Evolutionary conservation across 2,888 invertebrate species (phyloP).

Genomic region (Caenorhabditis sinica): DNA sequence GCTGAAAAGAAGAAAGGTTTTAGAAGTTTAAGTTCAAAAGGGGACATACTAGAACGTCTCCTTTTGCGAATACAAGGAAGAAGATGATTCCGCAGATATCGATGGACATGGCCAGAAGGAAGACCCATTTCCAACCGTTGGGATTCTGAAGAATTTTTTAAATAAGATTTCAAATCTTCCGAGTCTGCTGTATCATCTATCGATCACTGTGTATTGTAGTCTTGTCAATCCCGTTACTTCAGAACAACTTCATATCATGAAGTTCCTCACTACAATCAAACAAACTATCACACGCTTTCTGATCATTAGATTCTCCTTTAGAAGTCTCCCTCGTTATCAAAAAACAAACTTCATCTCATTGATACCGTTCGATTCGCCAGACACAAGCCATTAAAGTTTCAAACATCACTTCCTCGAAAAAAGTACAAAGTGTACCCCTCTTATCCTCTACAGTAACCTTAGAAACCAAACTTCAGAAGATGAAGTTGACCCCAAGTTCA

Average conservation of each 20-base stretch:
- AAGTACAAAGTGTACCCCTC: neutral
- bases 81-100: conserved; percentile 96
- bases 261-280: neutral
- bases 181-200: no score
- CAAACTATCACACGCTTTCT: conserved; percentile 8
- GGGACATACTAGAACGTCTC: conserved; percentile 90
- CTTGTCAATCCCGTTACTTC: neutral
- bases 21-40: neutral
- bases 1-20: conserved; percentile 37
- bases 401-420: conserved; percentile 23
- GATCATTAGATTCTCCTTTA: conserved; percentile 1
- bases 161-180: no score
- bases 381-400: conserved; percentile 26
- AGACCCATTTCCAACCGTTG: conserved; percentile 92
- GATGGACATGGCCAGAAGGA: conserved; percentile 94
- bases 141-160: conserved; percentile 79
- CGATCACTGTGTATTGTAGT: neutral
- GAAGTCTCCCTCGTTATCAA: neutral
- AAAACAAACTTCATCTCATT: conserved; percentile 1
- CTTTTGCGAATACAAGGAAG: conserved; percentile 96
- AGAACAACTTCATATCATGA: neutral
- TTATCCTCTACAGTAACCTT: neutral
- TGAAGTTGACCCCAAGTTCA: no score
- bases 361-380: conserved; percentile 22
- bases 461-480: no score